phyloP scores from a whole-genome alignment of 2,113 vertebrate species.

The Hyla sarda region DNA sequence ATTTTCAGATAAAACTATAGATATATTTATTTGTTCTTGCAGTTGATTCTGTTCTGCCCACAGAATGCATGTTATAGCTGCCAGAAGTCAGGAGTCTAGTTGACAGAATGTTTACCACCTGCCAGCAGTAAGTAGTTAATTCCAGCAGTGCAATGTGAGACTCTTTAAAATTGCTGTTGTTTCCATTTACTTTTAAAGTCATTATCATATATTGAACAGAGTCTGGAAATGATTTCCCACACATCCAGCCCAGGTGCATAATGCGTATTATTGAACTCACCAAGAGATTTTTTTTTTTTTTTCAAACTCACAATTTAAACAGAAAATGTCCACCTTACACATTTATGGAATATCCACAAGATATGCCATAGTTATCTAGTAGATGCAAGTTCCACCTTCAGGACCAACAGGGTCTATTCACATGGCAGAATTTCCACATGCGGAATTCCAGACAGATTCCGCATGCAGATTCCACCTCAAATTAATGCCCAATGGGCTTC shows the following conservation, averaged over 20 bases:
- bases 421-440: too few relatives aligned
- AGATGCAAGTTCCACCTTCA: too few relatives aligned
- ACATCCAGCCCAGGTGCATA: not conserved
- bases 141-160: slow-evolving; percentile 33
- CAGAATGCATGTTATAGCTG: slow-evolving; percentile 32
- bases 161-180: slow-evolving; percentile 44
- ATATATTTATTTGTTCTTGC: slow-evolving; percentile 7
- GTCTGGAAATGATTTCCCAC: slow-evolving; percentile 25
- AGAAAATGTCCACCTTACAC: too few relatives aligned
- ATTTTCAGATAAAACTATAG: slow-evolving; percentile 4
- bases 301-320: not conserved
- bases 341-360: too few relatives aligned
- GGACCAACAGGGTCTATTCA: too few relatives aligned
- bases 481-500: too few relatives aligned
- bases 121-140: slow-evolving; percentile 42
- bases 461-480: too few relatives aligned
- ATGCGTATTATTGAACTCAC: not conserved
- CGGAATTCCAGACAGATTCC: too few relatives aligned
- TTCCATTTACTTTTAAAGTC: slow-evolving; percentile 31
- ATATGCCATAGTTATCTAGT: too few relatives aligned
- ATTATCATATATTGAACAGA: slow-evolving; percentile 47
- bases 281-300: not conserved
- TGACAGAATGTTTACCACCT: slow-evolving; percentile 42
- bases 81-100: slow-evolving; percentile 28
- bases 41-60: slow-evolving; percentile 30